Evolutionary conservation across 92 coral and sea anemone genomes (phyloP).

Genomic region (Heliopora coerulea): DNA sequence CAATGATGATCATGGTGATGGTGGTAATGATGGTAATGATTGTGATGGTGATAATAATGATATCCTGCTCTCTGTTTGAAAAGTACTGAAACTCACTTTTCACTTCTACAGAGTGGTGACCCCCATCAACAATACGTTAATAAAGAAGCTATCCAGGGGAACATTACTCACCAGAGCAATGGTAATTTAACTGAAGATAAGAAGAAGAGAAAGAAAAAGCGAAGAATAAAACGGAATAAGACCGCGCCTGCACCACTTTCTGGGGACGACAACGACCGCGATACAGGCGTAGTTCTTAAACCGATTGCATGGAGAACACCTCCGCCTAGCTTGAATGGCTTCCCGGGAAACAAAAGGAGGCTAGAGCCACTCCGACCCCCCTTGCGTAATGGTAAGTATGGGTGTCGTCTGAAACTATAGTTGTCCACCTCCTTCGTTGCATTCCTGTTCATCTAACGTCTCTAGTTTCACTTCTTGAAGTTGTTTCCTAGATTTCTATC

Average conservation of each 20-base stretch:
- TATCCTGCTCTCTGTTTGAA: no score
- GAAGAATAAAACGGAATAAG: slow-evolving; percentile 56
- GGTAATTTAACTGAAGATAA: slow-evolving; percentile 1
- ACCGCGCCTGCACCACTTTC: slow-evolving; percentile 70
- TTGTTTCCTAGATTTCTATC: no score
- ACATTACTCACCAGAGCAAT: not conserved
- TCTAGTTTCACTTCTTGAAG: no score
- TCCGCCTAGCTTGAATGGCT: slow-evolving; percentile 70
- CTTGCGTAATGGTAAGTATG: slow-evolving; percentile 30
- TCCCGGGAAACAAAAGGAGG: slow-evolving; percentile 66
- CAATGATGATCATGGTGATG: no score
- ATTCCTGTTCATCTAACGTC: no score
- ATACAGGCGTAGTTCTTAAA: slow-evolving; percentile 30
- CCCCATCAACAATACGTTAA: not conserved
- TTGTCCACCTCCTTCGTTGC: no score
- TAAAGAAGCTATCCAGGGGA: not conserved
- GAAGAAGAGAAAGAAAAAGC: slow-evolving; percentile 77
- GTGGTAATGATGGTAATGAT: no score
- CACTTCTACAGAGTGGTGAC: not conserved
- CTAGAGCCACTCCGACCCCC: slow-evolving; percentile 75
- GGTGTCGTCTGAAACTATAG: no score
- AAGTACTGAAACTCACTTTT: no score
- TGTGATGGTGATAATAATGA: no score
- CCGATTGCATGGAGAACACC: slow-evolving; percentile 78
- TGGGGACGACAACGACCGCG: slow-evolving; percentile 29